Percentiles rank a stretch among this genome's conserved stretches.
These are phyloP conservation scores for Danionella cerebrum DNA, from an alignment of 2,113 vertebrate species.

Conservation along the genomic window DNA sequence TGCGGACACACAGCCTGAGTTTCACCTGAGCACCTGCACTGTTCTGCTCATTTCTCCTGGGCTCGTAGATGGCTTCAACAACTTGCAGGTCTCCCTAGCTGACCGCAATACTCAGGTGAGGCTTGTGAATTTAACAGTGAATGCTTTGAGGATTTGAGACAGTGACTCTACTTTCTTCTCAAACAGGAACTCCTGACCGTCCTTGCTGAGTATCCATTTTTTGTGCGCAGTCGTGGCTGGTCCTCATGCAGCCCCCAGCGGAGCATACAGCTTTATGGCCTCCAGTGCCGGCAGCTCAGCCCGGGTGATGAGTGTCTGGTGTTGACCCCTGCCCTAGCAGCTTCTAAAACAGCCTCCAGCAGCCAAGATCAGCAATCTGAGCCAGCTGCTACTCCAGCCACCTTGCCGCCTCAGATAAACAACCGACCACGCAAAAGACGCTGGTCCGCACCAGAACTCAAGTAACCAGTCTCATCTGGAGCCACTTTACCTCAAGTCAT, in stretches of 20 bases:
- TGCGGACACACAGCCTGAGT: slow-evolving; percentile 62
- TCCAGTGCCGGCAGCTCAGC: slow-evolving; percentile 64
- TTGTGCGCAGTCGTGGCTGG: slow-evolving; percentile 68
- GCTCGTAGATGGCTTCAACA: slow-evolving; percentile 59
- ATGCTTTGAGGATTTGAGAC: no score
- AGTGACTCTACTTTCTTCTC: slow-evolving; percentile 31
- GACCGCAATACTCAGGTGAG: slow-evolving; percentile 73
- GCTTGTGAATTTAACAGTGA: no score
- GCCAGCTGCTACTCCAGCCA: slow-evolving; percentile 43
- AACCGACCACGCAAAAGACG: slow-evolving; percentile 58
- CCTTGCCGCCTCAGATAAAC: not conserved
- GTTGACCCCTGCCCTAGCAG: slow-evolving; percentile 55
- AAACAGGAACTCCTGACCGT: slow-evolving; percentile 69
- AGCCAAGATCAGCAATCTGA: not conserved
- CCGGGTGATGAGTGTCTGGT: slow-evolving; percentile 68
- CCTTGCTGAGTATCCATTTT: slow-evolving; percentile 72
- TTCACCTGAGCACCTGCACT: slow-evolving; percentile 71
- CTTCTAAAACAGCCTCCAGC: slow-evolving; percentile 6
- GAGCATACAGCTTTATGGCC: slow-evolving; percentile 63
- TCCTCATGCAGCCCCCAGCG: slow-evolving; percentile 69
- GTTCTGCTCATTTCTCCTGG: slow-evolving; percentile 61
- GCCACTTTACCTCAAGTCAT: slow-evolving; percentile 69
- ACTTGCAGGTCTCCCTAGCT: slow-evolving; percentile 68
- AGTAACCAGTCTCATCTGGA: no score
- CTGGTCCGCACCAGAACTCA: slow-evolving; percentile 65